Conservation (phyloP, 2,113 vertebrate genomes). For the Chascanopsetta lugubris region DNA sequence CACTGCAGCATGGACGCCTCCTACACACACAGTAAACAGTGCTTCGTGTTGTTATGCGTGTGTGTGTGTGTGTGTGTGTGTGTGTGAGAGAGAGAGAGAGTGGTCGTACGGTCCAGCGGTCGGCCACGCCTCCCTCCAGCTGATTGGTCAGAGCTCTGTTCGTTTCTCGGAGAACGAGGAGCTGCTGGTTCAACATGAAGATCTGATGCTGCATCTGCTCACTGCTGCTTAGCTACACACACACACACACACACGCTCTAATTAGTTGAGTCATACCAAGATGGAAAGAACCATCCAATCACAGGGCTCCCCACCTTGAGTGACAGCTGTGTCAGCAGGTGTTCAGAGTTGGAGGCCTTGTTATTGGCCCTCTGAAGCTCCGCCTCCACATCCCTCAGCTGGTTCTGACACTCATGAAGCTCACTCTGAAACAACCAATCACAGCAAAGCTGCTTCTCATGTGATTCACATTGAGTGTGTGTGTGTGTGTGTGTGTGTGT, state of each 20-base stretch:
- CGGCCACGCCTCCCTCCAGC: slow-evolving; percentile 79
- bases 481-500: neutral
- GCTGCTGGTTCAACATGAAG: slow-evolving; percentile 92
- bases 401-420: slow-evolving; percentile 87
- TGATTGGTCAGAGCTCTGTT: slow-evolving; percentile 82
- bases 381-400: slow-evolving; percentile 84
- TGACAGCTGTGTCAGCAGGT: slow-evolving; percentile 91
- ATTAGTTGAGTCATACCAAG: neutral
- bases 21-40: too few species aligned
- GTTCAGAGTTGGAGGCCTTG: slow-evolving; percentile 89
- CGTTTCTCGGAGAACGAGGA: slow-evolving; percentile 91
- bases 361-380: slow-evolving; percentile 92
- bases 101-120: slow-evolving; percentile 38
- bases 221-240: slow-evolving; percentile 87
- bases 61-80: neutral
- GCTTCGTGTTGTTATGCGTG: neutral
- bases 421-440: slow-evolving; percentile 82
- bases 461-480: neutral
- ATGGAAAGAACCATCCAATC: neutral
- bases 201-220: slow-evolving; percentile 93
- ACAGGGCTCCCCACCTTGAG: slow-evolving; percentile 85
- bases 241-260: neutral
- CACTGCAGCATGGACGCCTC: slow-evolving; percentile 88
- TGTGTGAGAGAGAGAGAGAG: neutral
- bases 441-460: neutral